phyloP scores from a whole-genome alignment of 2,888 invertebrate genomes.

The Megalurothrips usitatus region DNA sequence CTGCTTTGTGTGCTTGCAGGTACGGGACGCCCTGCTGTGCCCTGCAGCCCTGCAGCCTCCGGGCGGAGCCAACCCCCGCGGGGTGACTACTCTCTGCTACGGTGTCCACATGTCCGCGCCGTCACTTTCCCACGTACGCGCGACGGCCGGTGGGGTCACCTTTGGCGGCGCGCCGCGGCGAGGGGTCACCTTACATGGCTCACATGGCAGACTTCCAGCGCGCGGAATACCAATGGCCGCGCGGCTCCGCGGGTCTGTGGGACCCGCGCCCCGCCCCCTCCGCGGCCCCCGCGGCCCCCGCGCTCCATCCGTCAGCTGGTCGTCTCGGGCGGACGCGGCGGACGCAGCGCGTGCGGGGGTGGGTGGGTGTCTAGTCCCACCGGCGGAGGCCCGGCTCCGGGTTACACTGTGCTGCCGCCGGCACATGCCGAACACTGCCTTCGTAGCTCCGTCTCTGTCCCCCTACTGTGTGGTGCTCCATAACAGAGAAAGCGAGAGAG shows the following conservation, averaged over 20 bases:
- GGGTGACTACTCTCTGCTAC: no score
- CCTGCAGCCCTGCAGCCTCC: background rate
- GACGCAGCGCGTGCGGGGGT: background rate
- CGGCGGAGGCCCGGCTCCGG: no score
- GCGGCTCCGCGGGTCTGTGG: background rate
- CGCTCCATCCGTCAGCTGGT: background rate
- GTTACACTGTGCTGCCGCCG: no score
- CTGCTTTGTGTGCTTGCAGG: no score
- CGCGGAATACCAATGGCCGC: background rate
- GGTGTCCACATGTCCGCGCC: background rate
- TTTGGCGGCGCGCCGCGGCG: background rate
- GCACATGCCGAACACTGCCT: no score
- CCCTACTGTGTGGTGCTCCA: no score
- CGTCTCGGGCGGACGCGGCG: background rate
- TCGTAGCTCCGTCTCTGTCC: no score
- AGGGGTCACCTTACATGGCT: slow-evolving; percentile 9
- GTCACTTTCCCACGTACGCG: background rate
- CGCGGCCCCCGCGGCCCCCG: no score
- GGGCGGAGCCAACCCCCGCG: no score
- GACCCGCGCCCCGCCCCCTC: no score
- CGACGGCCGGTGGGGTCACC: background rate
- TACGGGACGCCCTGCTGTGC: background rate
- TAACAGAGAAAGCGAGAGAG: slow-evolving; percentile 10
- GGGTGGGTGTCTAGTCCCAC: no score
- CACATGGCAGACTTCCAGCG: background rate